Evolutionary conservation across 2,888 invertebrate genomes (phyloP), one percentile per base, ranked within the genome.

Genomic region (Hipparchia sbordonii): DNA sequence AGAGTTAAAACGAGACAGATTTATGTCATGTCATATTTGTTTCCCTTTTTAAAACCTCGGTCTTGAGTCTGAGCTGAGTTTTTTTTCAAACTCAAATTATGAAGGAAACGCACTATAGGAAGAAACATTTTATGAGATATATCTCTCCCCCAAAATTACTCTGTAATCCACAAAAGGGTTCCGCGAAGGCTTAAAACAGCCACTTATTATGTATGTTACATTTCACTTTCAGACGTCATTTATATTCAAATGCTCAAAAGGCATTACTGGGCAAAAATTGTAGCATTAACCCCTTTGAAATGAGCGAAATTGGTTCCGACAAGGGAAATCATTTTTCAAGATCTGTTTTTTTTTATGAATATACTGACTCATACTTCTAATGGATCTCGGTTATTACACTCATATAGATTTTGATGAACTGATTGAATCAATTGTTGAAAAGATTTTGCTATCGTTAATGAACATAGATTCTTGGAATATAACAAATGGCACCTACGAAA

Each of bases 141-240:
- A 57, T 39, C 67, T 67, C 57, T 67, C 45, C 67, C 67, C 57
- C 45, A 57, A 71, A 71, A 70, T 75, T 82, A 82, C 88, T 84
- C 93, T 92, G 87, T 87, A 87, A 87, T 87, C 87, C 89, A 86
- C 90, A 91, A 93, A 93, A 93, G 93, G 93, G 93, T 93, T 92
- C 89, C 88, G 87, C 87, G 87, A 90, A 90, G 86, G 92, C 89
- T 92, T 92, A 93, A 93, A 93, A 92, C 93, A 93, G 92, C 93
- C 93, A 93, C 93, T 93, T 93, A 93, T 93, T 93, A 93, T 93
- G 93, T 93, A 93, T 93, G 93, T 93, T 92, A 93, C 93, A 93
- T 93, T 93, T 93, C 93, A 93, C 92, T 93, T 93, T 93, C 92
- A 92, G 91, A 92, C 93, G 91, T 93, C 92, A 93, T 93, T 93